Conservation (phyloP, 2,113 vertebrate species). For the Clarias batrachus region DNA sequence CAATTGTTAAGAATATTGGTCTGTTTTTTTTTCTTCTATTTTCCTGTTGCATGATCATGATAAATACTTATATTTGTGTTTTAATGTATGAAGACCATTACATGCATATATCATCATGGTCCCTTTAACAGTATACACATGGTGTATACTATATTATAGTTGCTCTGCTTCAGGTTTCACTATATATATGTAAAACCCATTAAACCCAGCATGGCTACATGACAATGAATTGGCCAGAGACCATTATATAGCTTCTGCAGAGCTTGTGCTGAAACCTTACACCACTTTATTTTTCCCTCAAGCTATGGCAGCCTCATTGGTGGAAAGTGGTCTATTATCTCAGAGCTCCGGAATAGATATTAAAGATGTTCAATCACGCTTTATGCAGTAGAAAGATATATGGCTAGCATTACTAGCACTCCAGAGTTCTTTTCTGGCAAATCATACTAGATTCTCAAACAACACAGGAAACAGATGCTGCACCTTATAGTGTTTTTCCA, state of each 20-base stretch:
- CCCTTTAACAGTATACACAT: conserved; percentile 27
- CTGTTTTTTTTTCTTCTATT: not conserved
- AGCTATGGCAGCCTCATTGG: conserved; percentile 32
- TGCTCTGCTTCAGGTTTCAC: conserved; percentile 24
- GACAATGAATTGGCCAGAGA: conserved; percentile 53
- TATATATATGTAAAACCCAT: conserved; percentile 46
- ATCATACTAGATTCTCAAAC: conserved; percentile 32
- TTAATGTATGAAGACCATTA: not conserved
- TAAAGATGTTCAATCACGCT: conserved; percentile 41
- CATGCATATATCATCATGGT: not conserved
- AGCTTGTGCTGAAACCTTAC: conserved; percentile 58
- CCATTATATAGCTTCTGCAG: conserved; percentile 63
- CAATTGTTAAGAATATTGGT: not conserved
- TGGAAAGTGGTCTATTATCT: conserved; percentile 45
- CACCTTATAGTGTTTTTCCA: conserved; percentile 26
- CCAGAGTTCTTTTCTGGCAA: conserved; percentile 32
- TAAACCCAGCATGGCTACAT: conserved; percentile 41
- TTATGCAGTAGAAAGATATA: conserved; percentile 34
- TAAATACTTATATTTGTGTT: not conserved
- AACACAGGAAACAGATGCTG: conserved; percentile 49
- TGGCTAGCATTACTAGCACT: conserved; percentile 49
- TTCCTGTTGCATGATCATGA: not conserved
- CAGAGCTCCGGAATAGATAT: conserved; percentile 45
- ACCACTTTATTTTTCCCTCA: conserved; percentile 51
- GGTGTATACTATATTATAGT: not conserved